phyloP scores from a whole-genome alignment of 2,888 invertebrate species.

The Notodonta dromedarius region DNA sequence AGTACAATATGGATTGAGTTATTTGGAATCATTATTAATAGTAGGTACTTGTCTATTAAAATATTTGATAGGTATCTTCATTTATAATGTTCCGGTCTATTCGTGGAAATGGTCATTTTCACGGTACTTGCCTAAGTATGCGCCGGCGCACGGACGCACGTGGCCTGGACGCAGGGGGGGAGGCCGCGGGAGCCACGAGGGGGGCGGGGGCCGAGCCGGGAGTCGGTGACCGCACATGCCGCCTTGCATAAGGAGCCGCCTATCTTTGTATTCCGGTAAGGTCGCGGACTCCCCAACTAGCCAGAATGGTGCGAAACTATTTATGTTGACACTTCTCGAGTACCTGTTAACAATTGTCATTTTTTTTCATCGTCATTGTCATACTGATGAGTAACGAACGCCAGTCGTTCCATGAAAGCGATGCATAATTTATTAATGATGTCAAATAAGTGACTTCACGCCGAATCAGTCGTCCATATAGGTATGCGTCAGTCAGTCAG shows the following conservation, averaged over 20 bases:
- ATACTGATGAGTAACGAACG: constrained; percentile 59
- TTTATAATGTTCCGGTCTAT: constrained; percentile 63
- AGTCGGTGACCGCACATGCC: constrained; percentile 77
- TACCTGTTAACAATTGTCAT: constrained; percentile 70
- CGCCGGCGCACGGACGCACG: constrained; percentile 55
- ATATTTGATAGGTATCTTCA: constrained; percentile 26
- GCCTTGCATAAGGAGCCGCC: constrained; percentile 71
- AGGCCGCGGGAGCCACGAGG: constrained; percentile 30
- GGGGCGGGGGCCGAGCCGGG: constrained; percentile 42
- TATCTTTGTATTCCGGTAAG: constrained; percentile 74
- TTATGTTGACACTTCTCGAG: constrained; percentile 67
- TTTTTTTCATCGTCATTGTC: constrained; percentile 61
- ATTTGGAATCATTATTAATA: too few relatives aligned
- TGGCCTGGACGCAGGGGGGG: constrained; percentile 49
- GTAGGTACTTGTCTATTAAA: too few relatives aligned
- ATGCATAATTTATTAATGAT: constrained; percentile 44
- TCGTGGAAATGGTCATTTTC: constrained; percentile 79
- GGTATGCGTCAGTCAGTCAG: background rate
- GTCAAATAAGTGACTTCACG: constrained; percentile 23
- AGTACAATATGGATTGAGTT: too few relatives aligned
- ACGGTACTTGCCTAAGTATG: constrained; percentile 55
- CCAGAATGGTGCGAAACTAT: constrained; percentile 76
- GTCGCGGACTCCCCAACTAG: constrained; percentile 70
- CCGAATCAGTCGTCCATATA: constrained; percentile 10
- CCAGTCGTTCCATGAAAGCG: constrained; percentile 50